Evolutionary conservation across 2,797 vertebrate species (phyloP), one percentile per base, ranked within the genome.

Genomic region (Microhierax caerulescens): DNA sequence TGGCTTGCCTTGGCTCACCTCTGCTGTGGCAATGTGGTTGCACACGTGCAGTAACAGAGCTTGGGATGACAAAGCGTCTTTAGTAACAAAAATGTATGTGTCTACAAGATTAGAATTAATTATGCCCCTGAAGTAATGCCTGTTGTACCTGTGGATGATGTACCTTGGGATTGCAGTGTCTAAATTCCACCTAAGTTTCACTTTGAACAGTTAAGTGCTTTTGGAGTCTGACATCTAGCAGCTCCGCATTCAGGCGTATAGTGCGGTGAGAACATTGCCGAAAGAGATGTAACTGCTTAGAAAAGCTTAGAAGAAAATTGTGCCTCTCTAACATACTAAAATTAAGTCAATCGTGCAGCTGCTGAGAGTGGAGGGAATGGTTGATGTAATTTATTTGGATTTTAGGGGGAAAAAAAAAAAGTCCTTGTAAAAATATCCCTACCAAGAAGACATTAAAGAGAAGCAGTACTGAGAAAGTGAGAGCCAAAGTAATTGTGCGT

Each of bases 351-450:
- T 92, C 0, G 0, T 67, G 48, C 81, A 91, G 70, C 74, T 94
- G 59, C 51, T 74, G 80, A 90, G 64, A 74, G 79, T 37, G 75
- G 72, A 87, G 79, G 48, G 68, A 85, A 88, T 53, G 53, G 72
- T 32, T 95, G 64, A 77, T 83, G 45, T 75, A 68, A 83, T 94
- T 92, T 93, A 83, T 95, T 94, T 93, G 82, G 75, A 89, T 81
- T 93, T 61, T 5, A 37, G 43, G 85, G 78, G 88, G 19, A 24
- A n/a, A 75, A 83, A 78, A 81, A 41, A 39, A 39, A 75, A 79
- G 22, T 36, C 32, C 53, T 54, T 72, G 75, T 70, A 75, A 93
- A 95, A 93, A 88, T 70, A 93, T 87, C 57, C 59, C 53, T 68
- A 67, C 37, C 23, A 74, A 93, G 61, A 91, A 87, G 24, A n/a